phyloP scores from a whole-genome alignment of 2,888 invertebrate genomes.

The Drepanosiphum platanoidis region DNA sequence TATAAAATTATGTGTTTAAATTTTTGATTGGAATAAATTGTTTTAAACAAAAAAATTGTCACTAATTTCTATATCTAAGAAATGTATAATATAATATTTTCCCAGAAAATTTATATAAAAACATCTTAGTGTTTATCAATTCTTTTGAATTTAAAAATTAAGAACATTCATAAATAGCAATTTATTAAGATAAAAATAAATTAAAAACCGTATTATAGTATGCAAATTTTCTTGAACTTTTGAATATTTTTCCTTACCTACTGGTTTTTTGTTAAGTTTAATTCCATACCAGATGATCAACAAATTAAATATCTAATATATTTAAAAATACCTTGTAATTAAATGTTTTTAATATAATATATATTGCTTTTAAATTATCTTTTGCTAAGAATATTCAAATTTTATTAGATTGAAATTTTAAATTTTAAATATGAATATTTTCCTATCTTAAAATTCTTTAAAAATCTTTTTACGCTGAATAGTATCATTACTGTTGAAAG shows the following conservation, averaged over 20 bases:
- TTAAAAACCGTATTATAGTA: neutral
- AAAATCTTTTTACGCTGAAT: neutral
- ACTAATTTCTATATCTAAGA: neutral
- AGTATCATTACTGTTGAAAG: neutral
- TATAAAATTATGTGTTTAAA: neutral
- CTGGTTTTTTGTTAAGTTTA: neutral
- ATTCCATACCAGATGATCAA: neutral
- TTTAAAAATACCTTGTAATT: no score
- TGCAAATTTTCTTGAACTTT: neutral
- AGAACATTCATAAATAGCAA: neutral
- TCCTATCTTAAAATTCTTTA: neutral
- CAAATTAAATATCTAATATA: no score
- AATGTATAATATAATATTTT: neutral
- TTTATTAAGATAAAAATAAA: neutral
- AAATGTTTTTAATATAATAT: no score
- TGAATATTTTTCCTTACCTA: neutral
- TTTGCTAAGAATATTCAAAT: slow-evolving; percentile 24
- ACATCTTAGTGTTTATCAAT: neutral
- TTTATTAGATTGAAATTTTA: neutral
- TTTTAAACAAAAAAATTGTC: neutral
- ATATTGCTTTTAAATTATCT: no score
- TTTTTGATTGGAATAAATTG: neutral
- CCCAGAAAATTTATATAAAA: neutral
- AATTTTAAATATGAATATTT: neutral
- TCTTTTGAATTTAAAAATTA: neutral